Evolutionary conservation across 2,888 invertebrate genomes (phyloP), one percentile per base, ranked within the genome.

Genomic region (Noctua pronuba): DNA sequence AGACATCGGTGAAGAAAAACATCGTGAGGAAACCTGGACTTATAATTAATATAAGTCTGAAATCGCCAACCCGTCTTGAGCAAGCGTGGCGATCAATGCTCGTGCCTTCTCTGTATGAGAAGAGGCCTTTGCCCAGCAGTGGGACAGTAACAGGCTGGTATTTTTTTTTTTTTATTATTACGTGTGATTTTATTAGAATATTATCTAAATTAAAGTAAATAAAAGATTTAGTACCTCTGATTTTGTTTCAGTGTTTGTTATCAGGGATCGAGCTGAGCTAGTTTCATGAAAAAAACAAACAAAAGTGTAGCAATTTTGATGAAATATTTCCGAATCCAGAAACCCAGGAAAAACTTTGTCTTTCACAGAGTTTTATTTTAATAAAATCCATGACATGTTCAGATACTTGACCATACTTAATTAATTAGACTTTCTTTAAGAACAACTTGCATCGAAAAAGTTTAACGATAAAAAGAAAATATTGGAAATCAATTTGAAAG

Each of bases 401-500:
- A 66, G 38, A n/a, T 65, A 52, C 18, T 44, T 62, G 10, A 10
- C 18, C 24, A 28, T 52, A 31, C 31, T 52, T 38, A 16, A 38
- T 21, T n/a, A n/a, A 21, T 24, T 31, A 49, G 11, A 31, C 10
- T 38, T 58, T 58, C 31, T 35, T 41, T 58, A 24, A 10, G 1
- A 64, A 64, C 8, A 38, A 67, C n/a, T 44, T 38, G 5, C 49
- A 67, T 28, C 8, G 18, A 72, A 68, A 80, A 28, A 38, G 16
- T 28, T 58, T 16, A 28, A 0, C 16, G 2, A 35, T 28, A 24
- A 16, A 64, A 49, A 49, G 41, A 55, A 75, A 55, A 55, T 60
- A 72, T 72, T 72, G 31, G n/a, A 52, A 31, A 68, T 46, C 28
- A 41, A 69, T 69, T 72, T 62, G 10, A 75, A 83, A 75, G 65